Evolutionary conservation across 2,113 vertebrate species (phyloP).

Genomic region (Mustela nigripes): DNA sequence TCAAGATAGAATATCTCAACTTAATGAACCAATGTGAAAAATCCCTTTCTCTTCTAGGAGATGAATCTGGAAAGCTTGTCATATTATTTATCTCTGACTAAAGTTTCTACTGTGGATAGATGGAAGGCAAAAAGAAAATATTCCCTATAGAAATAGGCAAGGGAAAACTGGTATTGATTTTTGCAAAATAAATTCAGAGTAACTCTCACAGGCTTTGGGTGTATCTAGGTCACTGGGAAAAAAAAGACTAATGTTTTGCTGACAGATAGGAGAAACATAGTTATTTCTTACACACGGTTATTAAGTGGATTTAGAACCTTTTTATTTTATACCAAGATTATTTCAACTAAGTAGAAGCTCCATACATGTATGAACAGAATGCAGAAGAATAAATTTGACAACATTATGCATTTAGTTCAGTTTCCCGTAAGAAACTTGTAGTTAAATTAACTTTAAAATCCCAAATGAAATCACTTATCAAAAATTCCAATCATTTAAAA

Average conservation of each 20-base stretch:
- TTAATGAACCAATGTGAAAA: conserved; percentile 62
- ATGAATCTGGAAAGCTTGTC: conserved; percentile 73
- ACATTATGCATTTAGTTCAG: conserved; percentile 35
- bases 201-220: conserved; percentile 67
- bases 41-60: conserved; percentile 50
- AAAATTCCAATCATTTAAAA: conserved; percentile 41
- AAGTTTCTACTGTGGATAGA: conserved; percentile 62
- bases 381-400: conserved; percentile 46
- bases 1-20: conserved; percentile 55
- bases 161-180: conserved; percentile 76
- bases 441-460: conserved; percentile 49
- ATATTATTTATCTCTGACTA: conserved; percentile 75
- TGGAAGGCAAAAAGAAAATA: conserved; percentile 71
- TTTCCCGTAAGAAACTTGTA: not conserved
- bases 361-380: not conserved
- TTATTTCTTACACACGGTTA: conserved; percentile 65
- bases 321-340: conserved; percentile 59
- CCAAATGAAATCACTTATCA: not conserved
- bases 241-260: conserved; percentile 66
- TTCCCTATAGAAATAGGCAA: conserved; percentile 63
- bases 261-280: conserved; percentile 61
- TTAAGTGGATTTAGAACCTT: conserved; percentile 61
- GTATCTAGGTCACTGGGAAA: conserved; percentile 73
- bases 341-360: conserved; percentile 41
- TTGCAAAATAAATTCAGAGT: conserved; percentile 78